Evolutionary conservation across 2,888 invertebrate genomes (phyloP).

Genomic region (Apantesis nais): DNA sequence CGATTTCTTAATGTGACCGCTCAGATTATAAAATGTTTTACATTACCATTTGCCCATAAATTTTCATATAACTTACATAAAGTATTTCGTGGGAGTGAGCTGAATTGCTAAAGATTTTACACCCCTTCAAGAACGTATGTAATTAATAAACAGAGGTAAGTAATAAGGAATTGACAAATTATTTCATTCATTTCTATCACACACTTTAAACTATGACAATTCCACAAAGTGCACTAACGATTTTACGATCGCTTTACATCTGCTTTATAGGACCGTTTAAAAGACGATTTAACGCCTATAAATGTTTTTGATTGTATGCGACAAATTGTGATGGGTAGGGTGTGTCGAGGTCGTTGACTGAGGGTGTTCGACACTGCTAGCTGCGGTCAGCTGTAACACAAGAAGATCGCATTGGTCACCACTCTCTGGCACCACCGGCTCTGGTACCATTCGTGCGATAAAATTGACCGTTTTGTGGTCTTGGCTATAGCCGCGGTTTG

Average conservation of each 20-base stretch:
- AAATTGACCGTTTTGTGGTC: conserved; percentile 49
- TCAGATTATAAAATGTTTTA: neutral
- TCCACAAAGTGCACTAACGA: conserved; percentile 67
- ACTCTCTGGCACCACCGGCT: conserved; percentile 44
- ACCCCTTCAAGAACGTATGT: neutral
- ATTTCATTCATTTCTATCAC: conserved; percentile 36
- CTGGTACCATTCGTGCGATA: conserved; percentile 46
- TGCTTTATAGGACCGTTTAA: conserved; percentile 71
- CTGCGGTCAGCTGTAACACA: conserved; percentile 78
- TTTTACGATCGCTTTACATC: conserved; percentile 70
- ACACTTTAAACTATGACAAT: conserved; percentile 54
- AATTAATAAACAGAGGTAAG: conserved; percentile 25
- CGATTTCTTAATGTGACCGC: neutral
- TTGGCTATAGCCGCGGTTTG: conserved; percentile 11
- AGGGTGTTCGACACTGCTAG: conserved; percentile 52
- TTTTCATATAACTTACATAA: neutral
- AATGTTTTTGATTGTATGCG: conserved; percentile 70
- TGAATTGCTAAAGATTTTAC: neutral
- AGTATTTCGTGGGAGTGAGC: neutral
- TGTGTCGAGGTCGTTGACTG: conserved; percentile 73
- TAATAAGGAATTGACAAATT: conserved; percentile 30
- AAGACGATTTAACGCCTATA: conserved; percentile 75
- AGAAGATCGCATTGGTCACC: conserved; percentile 69
- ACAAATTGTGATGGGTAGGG: conserved; percentile 71
- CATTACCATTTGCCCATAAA: no score